A percentile compares a stretch with the other conserved stretches of the same genome.
phyloP scores from a whole-genome alignment of 1,140 invertebrate genomes.

The Drosophila murphyi region DNA sequence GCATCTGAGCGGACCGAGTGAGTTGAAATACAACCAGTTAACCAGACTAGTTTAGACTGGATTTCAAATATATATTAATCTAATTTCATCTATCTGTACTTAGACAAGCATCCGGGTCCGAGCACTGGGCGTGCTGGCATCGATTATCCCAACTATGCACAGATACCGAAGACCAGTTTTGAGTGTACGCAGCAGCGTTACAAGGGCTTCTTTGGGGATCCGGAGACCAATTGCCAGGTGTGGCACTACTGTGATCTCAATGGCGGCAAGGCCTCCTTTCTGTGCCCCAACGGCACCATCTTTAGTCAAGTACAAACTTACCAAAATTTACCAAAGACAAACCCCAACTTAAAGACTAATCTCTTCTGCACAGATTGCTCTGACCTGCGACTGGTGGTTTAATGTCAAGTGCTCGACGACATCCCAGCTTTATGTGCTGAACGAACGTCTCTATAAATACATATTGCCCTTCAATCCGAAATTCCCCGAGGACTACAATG shows the following conservation, averaged over 20 bases:
- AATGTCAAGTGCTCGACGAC: conserved; percentile 94
- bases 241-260: conserved; percentile 97
- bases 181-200: conserved; percentile 93
- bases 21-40: conserved; percentile 10
- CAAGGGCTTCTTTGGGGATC: conserved; percentile 96
- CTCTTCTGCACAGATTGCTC: conserved; percentile 82
- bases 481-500: conserved; percentile 94
- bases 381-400: conserved; percentile 97
- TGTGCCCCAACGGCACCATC: conserved; percentile 96
- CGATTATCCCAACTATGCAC: conserved; percentile 92
- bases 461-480: conserved; percentile 93
- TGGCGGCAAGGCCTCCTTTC: conserved; percentile 94
- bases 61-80: not conserved
- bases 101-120: conserved; percentile 81
- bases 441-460: conserved; percentile 94
- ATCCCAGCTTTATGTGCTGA: conserved; percentile 93
- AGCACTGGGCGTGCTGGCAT: conserved; percentile 91
- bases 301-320: conserved; percentile 90
- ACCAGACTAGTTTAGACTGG: too few relatives aligned
- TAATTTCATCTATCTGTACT: too few relatives aligned
- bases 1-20: conserved; percentile 65
- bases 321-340: not conserved
- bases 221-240: conserved; percentile 93
- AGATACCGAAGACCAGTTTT: conserved; percentile 92
- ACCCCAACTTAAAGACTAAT: not conserved